Percentiles rank a stretch among this genome's conserved stretches.
Evolutionary conservation across 2,113 vertebrate genomes (phyloP).

Genomic region (Varanus salvator): DNA sequence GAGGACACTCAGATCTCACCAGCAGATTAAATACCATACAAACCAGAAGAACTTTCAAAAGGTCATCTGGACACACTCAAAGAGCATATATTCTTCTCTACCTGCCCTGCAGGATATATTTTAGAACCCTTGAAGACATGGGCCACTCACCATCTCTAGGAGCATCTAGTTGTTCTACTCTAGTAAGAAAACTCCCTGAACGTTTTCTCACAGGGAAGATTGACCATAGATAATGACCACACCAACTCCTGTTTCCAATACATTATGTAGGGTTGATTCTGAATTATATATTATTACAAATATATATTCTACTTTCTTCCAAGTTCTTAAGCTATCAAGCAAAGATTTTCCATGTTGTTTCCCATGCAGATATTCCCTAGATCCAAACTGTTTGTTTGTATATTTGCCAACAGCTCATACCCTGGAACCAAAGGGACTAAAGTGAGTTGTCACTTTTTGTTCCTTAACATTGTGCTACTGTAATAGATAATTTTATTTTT

Average conservation of each 20-base stretch:
- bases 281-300: too few relatives aligned
- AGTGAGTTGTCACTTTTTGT: not conserved
- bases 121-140: not conserved
- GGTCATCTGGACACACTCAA: not conserved
- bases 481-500: not conserved
- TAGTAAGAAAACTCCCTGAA: not conserved
- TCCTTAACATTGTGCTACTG: too few relatives aligned
- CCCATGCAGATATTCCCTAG: not conserved
- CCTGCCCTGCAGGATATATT: not conserved
- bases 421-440: not conserved
- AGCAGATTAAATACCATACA: slow-evolving; percentile 10
- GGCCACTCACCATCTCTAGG: not conserved
- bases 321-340: not conserved
- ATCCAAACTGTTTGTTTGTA: not conserved
- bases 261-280: not conserved
- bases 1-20: not conserved
- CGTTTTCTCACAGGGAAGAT: not conserved
- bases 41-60: slow-evolving; percentile 2
- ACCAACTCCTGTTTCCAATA: not conserved
- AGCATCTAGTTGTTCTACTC: not conserved
- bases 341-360: not conserved
- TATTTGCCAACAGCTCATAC: not conserved
- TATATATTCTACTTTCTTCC: not conserved
- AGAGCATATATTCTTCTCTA: not conserved
- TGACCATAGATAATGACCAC: not conserved